Evolutionary conservation across 2,888 invertebrate genomes (phyloP), one percentile per base, ranked within the genome.

Genomic region (Suillia variegata): DNA sequence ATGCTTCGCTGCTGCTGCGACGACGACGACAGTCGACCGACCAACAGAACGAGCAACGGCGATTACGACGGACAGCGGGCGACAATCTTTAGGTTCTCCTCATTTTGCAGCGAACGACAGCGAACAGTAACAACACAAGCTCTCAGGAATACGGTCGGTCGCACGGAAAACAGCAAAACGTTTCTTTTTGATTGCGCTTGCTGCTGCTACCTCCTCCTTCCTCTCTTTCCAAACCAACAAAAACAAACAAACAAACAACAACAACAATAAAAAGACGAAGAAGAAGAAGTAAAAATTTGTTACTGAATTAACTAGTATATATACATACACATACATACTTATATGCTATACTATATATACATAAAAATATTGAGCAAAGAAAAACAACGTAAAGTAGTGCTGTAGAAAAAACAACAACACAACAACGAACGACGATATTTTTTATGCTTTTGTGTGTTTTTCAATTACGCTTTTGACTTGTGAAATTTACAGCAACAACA

Each of bases 61-160:
- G n/a, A n/a, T n/a, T n/a, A n/a, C n/a, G n/a, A n/a, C n/a, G n/a
- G n/a, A n/a, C n/a, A n/a, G n/a, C n/a, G n/a, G n/a, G n/a, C n/a
- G n/a, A n/a, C n/a, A n/a, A n/a, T n/a, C n/a, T n/a, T n/a, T n/a
- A n/a, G 10, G 31, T 31, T 15, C 18, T 13, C n/a, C 17, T 18
- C 13, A 58, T 61, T 63, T 65, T 67, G 56, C 59, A 62, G 61
- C 55, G 17, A 17, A 13, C 20, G 4, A n/a, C 8, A 18, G 18
- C 24, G 54, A 64, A 62, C 73, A 76, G 68, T 70, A 71, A 73
- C 67, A 69, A 74, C 73, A 70, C 67, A 67, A 74, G 70, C 71
- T 71, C 74, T 76, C 69, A 72, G 75, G 73, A 76, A 76, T 67
- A 70, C 72, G 69, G 68, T 70, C 70, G 69, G 64, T 71, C 65